Evolutionary conservation across 2,888 invertebrate species (phyloP), one percentile per base, ranked within the genome.

Genomic region (Rhodophaea formosa): DNA sequence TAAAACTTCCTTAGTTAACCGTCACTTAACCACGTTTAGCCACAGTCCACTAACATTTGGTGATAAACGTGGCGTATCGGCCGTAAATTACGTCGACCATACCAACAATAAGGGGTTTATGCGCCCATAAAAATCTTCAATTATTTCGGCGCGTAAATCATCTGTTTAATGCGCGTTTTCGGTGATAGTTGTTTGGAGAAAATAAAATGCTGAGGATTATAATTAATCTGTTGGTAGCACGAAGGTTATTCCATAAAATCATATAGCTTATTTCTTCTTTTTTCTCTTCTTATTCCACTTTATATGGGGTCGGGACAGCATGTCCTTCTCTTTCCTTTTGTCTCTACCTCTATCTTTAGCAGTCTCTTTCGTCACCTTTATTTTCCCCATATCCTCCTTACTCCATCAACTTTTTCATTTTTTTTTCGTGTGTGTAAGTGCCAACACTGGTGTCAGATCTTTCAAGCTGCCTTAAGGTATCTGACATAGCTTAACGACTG

Each of bases 111-210:
- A 64, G 65, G 60, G 44, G 69, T 75, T 78, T 79, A 77, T 70
- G 67, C 55, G 54, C 61, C 62, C 66, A 68, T 79, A 75, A 75
- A 75, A 70, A 66, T 63, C 62, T 60, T 67, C 63, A 65, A 71
- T 76, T 72, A 74, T 70, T 73, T 70, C 65, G 57, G 57, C 63
- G 60, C 59, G 69, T 79, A 74, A 75, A 77, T 75, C 76, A 77
- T 70, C 63, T 62, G 61, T 56, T 42, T 56, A 42, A 55, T 56
- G 58, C 53, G 54, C 17, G 44, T 32, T 55, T 39, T 45, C 32
- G 54, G 45, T 45, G 45, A 45, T 45, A 55, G 53, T 35, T 39
- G n/a, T 8, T 55, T 45, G 35, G n/a, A 35, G 51, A 17, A 51
- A 16, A 47, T n/a, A 23, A 12, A 35, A 39, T 16, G 35, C 17